Evolutionary conservation across 2,113 vertebrate species (phyloP).

Genomic region (Ophiodon elongatus): DNA sequence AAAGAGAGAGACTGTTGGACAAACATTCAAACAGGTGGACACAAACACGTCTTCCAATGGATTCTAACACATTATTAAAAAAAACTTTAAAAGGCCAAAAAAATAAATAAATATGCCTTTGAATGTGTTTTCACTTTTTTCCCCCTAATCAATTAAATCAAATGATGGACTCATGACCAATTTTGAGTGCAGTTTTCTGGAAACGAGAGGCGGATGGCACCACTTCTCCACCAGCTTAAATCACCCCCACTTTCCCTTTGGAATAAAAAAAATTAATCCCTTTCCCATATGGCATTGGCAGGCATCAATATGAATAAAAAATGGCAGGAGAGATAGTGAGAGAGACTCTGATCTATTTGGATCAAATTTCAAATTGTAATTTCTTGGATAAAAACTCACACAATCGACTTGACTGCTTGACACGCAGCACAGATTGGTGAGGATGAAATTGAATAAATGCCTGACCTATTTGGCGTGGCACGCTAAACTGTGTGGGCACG

Average conservation of each 20-base stretch:
- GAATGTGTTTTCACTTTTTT: neutral
- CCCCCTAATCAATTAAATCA: neutral
- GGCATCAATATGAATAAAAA: neutral
- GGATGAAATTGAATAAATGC: slow-evolving; percentile 27
- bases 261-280: slow-evolving; percentile 10
- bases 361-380: slow-evolving; percentile 29
- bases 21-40: neutral
- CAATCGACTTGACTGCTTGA: neutral
- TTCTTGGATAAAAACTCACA: neutral
- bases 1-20: neutral
- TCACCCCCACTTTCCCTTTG: neutral
- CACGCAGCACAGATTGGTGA: slow-evolving; percentile 14
- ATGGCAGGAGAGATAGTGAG: neutral
- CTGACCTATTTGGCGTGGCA: slow-evolving; percentile 11
- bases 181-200: neutral
- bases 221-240: neutral
- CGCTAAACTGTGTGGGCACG: slow-evolving; percentile 4
- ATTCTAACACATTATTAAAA: neutral
- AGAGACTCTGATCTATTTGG: neutral
- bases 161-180: neutral
- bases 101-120: neutral
- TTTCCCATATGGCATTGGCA: slow-evolving; percentile 22
- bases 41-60: neutral
- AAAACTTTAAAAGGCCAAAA: neutral
- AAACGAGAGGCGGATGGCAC: neutral